Percentiles rank a stretch among this genome's conserved stretches.
phyloP scores from a whole-genome alignment of 2,113 vertebrate genomes.

The Willisornis vidua region DNA sequence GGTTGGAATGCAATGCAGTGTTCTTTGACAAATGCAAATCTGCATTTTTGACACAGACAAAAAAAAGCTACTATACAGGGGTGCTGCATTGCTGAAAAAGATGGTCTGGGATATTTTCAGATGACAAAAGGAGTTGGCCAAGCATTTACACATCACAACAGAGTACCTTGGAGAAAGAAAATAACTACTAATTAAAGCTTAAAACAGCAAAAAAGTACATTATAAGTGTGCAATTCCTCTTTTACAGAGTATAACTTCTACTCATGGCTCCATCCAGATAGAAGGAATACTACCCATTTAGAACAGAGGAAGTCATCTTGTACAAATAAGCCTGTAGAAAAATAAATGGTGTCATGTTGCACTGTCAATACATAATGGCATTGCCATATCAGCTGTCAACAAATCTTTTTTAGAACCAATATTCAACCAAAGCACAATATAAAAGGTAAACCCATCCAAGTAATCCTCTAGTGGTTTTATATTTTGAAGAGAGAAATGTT shows the following conservation, averaged over 20 bases:
- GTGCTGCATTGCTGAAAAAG: neutral
- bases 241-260: neutral
- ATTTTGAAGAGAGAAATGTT: conserved; percentile 8
- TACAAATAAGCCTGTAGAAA: neutral
- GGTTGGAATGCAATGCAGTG: neutral
- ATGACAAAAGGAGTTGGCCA: neutral
- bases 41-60: neutral
- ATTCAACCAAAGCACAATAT: neutral
- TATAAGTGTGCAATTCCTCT: neutral
- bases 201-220: neutral
- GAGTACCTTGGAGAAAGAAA: neutral
- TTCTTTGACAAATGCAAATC: neutral
- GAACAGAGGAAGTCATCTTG: neutral
- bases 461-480: neutral
- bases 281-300: neutral
- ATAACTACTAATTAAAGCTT: neutral
- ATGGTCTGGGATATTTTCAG: neutral
- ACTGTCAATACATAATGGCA: neutral
- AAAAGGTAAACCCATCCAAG: neutral
- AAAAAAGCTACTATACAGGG: neutral
- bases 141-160: neutral
- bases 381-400: neutral
- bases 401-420: neutral
- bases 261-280: neutral
- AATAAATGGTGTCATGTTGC: neutral